Evolutionary conservation across 2,113 vertebrate genomes (phyloP).

Genomic region (Myrmecobius fasciatus): DNA sequence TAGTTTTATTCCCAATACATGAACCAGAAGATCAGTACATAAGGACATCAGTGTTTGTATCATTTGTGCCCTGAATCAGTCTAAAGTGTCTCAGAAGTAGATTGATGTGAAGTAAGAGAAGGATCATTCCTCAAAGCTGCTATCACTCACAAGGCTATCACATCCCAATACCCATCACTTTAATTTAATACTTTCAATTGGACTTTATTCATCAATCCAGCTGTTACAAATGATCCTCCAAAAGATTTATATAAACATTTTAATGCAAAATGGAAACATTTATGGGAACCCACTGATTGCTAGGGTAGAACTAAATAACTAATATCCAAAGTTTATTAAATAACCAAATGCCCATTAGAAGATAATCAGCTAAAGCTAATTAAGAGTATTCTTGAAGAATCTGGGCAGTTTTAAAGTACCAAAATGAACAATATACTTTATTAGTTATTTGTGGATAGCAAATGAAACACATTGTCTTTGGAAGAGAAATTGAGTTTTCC

Average conservation of each 20-base stretch:
- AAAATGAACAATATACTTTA: slow-evolving; percentile 12
- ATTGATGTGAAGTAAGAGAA: neutral
- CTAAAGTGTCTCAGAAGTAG: slow-evolving; percentile 27
- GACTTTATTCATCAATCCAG: neutral
- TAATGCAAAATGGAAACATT: slow-evolving; percentile 52
- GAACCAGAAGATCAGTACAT: neutral
- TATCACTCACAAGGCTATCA: neutral
- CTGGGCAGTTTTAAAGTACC: neutral
- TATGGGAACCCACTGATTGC: slow-evolving; percentile 34
- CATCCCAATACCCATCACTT: neutral
- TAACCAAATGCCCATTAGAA: slow-evolving; percentile 31
- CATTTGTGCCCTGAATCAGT: neutral
- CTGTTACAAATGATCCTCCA: neutral
- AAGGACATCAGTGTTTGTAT: neutral
- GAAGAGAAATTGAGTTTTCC: slow-evolving; percentile 27
- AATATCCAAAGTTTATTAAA: slow-evolving; percentile 38
- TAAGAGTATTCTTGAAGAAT: neutral
- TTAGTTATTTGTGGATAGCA: neutral
- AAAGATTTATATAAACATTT: slow-evolving; percentile 13
- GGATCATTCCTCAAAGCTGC: neutral
- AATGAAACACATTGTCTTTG: neutral
- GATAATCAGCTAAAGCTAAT: neutral
- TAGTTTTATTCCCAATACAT: neutral
- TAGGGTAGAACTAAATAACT: slow-evolving; percentile 7
- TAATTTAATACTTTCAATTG: slow-evolving; percentile 22